Evolutionary conservation across 1,140 invertebrate genomes (phyloP), one percentile per base, ranked within the genome.

Genomic region (Propsilocerus akamusi): DNA sequence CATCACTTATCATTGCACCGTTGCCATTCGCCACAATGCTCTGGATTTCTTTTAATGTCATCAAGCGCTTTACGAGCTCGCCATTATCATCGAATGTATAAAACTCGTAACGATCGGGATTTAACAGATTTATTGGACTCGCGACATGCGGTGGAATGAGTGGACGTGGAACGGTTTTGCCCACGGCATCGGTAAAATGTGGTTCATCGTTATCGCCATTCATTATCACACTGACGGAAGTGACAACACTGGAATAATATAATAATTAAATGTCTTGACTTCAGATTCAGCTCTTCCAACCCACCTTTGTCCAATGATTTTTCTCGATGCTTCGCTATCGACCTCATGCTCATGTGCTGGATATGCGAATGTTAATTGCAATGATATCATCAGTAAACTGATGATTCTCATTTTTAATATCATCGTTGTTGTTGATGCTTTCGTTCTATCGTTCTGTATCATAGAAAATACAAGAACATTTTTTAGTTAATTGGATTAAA

Each of bases 21-120:
- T 83, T 80, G 3, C 82, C 82, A 24, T 77, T 79, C 1, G 84
- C 84, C 25, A 87, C 83, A 49, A 88, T 80, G 37, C 79, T 78
- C 59, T 86, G 81, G 50, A 88, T 87, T 66, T 88, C 81, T 55
- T 83, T 72, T 55, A 85, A 67, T 25, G 82, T 85, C 85, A 88
- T 87, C 25, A 86, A 69, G 53, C 80, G 71, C 57, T 83, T 86
- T 1, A 87, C 76, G 22, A 87, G 70, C 57, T 87, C 81, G 22
- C 84, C 84, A 37, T 77, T 77, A 55, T 85, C 80, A 57, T 86
- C 79, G 56, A 86, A 84, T 1, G 84, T 86, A 57, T 86, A 87
- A 60, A 86, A 87, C 62, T 86, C 82, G 65, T 86, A 87, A 65
- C 76, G 70, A 58, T 87, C 84, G 3, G 83, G 85, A 52, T 78